These are phyloP conservation scores for Eulemur mongoz DNA, from an alignment of 2,797 vertebrate species.

Conservation along the genomic window DNA sequence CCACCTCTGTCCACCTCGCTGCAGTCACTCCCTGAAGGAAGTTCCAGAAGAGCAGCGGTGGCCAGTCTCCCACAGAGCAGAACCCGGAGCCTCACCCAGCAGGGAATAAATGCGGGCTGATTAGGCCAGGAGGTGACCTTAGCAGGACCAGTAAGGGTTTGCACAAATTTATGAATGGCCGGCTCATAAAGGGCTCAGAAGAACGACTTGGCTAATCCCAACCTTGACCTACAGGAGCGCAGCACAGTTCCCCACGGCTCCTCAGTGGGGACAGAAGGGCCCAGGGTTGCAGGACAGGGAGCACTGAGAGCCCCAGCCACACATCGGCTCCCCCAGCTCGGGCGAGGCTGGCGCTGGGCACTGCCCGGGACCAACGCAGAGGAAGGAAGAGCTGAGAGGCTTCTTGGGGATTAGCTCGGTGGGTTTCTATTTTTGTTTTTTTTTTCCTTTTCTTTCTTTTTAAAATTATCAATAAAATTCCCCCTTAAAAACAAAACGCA, in stretches of 20 bases:
- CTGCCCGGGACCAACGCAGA: background rate
- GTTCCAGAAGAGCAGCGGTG: background rate
- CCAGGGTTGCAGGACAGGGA: background rate
- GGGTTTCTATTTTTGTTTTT: background rate
- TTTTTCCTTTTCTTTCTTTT: background rate
- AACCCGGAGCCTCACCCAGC: background rate
- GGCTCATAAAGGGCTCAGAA: background rate
- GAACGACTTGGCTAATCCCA: background rate
- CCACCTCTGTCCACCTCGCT: background rate
- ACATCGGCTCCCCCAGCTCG: background rate
- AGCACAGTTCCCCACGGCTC: rapidly evolving
- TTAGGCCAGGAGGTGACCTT: background rate
- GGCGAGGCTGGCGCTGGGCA: too few relatives aligned
- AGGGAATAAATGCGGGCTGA: background rate
- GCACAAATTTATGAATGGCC: background rate
- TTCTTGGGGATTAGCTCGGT: background rate
- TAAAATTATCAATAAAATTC: background rate
- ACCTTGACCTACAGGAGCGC: background rate
- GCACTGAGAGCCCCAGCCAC: background rate
- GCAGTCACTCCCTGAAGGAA: background rate
- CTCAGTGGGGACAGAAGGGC: background rate
- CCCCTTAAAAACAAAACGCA: background rate
- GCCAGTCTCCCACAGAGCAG: background rate
- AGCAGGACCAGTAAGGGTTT: background rate
- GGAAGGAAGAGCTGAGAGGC: background rate